Percentiles rank a stretch among this genome's conserved stretches.
These are phyloP conservation scores for Porites evermanni DNA, from an alignment of 92 coral and sea anemone species.

Conservation along the genomic window DNA sequence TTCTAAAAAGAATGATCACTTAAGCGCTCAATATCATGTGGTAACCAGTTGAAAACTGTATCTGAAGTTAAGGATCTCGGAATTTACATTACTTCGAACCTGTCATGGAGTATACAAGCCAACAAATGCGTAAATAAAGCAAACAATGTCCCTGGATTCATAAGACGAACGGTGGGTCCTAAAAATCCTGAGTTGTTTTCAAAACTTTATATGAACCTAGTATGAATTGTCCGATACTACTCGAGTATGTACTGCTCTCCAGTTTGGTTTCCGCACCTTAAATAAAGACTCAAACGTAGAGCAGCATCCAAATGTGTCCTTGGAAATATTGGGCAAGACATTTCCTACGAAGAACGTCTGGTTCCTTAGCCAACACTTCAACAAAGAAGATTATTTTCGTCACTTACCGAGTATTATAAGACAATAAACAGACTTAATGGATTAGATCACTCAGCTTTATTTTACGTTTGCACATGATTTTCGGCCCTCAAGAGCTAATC, in stretches of 20 bases:
- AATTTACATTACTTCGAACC: constrained; percentile 49
- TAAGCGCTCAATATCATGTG: no score
- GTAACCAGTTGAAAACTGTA: constrained; percentile 46
- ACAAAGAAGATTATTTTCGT: no score
- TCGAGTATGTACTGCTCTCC: constrained; percentile 56
- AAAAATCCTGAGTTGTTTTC: constrained; percentile 53
- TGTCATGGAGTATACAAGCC: constrained; percentile 23
- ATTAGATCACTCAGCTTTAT: no score
- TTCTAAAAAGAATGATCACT: no score
- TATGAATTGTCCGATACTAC: constrained; percentile 67
- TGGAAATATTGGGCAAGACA: constrained; percentile 31
- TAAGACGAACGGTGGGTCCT: neutral
- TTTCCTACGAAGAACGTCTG: no score
- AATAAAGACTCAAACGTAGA: constrained; percentile 49
- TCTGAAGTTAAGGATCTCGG: constrained; percentile 60
- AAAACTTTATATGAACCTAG: constrained; percentile 48
- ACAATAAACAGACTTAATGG: no score
- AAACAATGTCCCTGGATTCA: no score
- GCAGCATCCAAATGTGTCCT: constrained; percentile 61
- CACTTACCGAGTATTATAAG: no score
- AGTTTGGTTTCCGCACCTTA: constrained; percentile 12
- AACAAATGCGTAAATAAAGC: no score
- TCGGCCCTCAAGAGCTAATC: no score
- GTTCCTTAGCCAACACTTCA: no score
- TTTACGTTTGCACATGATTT: no score